Evolutionary conservation across 2,797 vertebrate species (phyloP), one percentile per base, ranked within the genome.

Genomic region (Pipistrellus pipistrellus): DNA sequence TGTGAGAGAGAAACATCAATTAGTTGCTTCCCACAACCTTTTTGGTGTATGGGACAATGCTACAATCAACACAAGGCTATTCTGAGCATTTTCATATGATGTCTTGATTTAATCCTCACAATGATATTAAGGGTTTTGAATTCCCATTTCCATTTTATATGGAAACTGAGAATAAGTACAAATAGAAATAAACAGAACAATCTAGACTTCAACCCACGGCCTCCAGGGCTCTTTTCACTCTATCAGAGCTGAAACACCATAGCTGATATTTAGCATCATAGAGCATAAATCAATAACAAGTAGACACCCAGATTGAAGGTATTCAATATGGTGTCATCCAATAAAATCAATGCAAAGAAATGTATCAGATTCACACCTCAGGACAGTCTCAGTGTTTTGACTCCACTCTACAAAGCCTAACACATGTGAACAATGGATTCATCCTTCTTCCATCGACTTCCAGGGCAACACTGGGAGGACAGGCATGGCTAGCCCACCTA

Each of bases 91-190:
- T 80, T 84, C 30, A 62, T 32, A 13, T 17, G 66, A 25, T 68
- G 78, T 23, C 86, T 75, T 7, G 30, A 27, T 75, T 66, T 94
- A 85, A 82, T 17, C 13, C 53, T 71, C 41, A 46, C 5, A 72
- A 62, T 12, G 48, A 73, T 32, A 8, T 55, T n/a, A 71, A 18
- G 0, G 8, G 62, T 25, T 87, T 85, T 64, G 15, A 77, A 85
- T 57, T 57, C 53, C 81, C 27, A 46, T 90, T 90, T 83, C 86
- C 48, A 57, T 51, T 96, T 89, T 76, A 62, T 76, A 32, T 76
- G 21, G n/a, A 75, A 92, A 80, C 23, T 41, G 32, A 80, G 44
- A 75, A 83, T 76, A 41, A 85, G 48, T 81, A 75, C 6, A 91
- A 46, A 69, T 0, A 76, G 35, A 85, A 41, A 71, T 59, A 76